Evolutionary conservation across 2,113 vertebrate species (phyloP), one percentile per base, ranked within the genome.

Genomic region (Coryphaenoides rupestris): DNA sequence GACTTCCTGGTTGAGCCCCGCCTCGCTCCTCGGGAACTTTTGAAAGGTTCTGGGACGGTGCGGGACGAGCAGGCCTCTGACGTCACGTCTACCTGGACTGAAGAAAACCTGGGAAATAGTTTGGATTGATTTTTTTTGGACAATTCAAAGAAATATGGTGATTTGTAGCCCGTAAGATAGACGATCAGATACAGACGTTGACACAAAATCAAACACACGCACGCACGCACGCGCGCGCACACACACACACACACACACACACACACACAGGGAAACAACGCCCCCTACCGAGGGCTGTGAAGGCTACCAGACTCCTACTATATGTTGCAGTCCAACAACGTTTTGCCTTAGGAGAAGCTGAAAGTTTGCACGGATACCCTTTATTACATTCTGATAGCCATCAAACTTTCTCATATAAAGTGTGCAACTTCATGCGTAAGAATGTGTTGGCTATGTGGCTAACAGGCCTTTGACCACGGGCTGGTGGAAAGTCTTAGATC

Each of bases 1-100:
- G 79, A 92, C 88, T 91, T 92, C 90, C 91, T 80, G 0, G 50
- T 50, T 9, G 22, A 55, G 50, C 0, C 23, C 19, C 17, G 19
- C 19, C 55, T 55, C 49, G 5, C 22, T 46, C 19, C 52, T 55
- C 60, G 60, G 67, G 66, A 75, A 55, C 47, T 47, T 59, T 68
- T 65, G 69, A 65, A 81, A 40, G 9, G 55, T 77, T 73, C 66
- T 77, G 76, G 72, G 69, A 81, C 67, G 47, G 13, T 3, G 47
- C 17, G 13, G 64, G 70, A 65, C 65, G 76, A 71, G 75, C 65
- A 70, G 74, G 24, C 4, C 2, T 40, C 33, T 87, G 76, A 84
- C 82, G 82, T 83, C 66, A 75, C 19, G 0, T 5, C 66, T 69
- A 90, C 89, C 88, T 91, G 88, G 28, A 52, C 62, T 21, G 21